A percentile compares a stretch with the other conserved stretches of the same genome.
Evolutionary conservation across 2,113 vertebrate species (phyloP).

Genomic region (Rhinoderma darwinii): DNA sequence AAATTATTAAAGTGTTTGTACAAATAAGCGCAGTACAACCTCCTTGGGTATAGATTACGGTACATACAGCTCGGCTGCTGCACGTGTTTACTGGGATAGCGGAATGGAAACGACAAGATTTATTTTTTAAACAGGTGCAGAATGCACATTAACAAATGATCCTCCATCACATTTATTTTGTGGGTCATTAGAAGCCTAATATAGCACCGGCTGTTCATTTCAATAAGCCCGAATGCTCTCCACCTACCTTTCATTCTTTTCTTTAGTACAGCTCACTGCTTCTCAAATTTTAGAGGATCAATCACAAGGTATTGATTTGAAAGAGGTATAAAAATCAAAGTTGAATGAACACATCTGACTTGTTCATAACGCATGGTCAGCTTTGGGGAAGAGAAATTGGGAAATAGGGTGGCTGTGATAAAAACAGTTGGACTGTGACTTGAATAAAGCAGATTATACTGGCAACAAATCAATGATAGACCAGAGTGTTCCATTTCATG

Average conservation of each 20-base stretch:
- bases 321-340: constrained; percentile 70
- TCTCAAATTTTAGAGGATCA: constrained; percentile 68
- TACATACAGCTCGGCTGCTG: neutral
- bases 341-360: constrained; percentile 68
- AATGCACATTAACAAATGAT: constrained; percentile 32
- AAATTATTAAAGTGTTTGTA: constrained; percentile 1
- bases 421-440: constrained; percentile 70
- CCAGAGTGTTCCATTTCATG: constrained; percentile 64
- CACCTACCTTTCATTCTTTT: constrained; percentile 60
- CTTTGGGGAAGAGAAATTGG: constrained; percentile 68
- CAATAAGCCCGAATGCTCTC: constrained; percentile 60
- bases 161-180: constrained; percentile 55
- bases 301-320: constrained; percentile 68
- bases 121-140: constrained; percentile 62
- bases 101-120: constrained; percentile 25
- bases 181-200: constrained; percentile 59
- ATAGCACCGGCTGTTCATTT: constrained; percentile 62
- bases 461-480: constrained; percentile 71
- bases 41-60: neutral
- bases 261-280: constrained; percentile 61
- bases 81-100: constrained; percentile 13
- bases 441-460: constrained; percentile 69
- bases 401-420: constrained; percentile 66
- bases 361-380: constrained; percentile 70
- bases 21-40: neutral